A percentile compares a stretch with the other conserved stretches of the same genome.
Conservation (phyloP, 2,113 vertebrate genomes). For the Casuarius casuarius region DNA sequence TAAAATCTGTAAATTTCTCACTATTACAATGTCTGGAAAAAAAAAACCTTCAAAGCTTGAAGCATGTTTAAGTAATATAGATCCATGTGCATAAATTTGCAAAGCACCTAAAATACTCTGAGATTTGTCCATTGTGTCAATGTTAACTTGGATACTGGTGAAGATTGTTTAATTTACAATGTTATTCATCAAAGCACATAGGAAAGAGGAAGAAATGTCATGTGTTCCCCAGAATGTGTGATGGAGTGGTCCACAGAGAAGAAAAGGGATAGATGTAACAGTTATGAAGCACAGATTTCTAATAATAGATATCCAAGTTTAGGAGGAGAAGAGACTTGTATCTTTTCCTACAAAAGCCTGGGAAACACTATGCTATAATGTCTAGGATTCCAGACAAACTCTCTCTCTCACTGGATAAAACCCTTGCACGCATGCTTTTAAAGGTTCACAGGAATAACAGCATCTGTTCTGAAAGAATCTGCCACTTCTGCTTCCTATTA, state of each 20-base stretch:
- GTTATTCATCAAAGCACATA: not conserved
- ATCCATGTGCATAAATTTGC: not conserved
- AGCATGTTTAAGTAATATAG: not conserved
- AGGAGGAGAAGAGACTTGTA: not conserved
- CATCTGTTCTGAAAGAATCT: not conserved
- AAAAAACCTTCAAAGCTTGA: not conserved
- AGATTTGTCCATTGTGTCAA: not conserved
- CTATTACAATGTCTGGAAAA: not conserved
- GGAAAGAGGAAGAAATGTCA: not conserved
- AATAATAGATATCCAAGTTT: not conserved
- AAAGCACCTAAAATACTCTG: not conserved
- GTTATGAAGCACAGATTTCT: not conserved
- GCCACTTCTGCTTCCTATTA: not conserved
- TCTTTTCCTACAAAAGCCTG: not conserved
- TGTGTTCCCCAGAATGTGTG: not conserved
- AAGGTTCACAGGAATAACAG: not conserved
- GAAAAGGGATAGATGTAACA: not conserved
- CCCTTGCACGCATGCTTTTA: rapidly evolving
- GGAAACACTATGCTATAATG: not conserved
- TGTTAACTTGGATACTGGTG: not conserved
- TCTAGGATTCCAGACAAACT: not conserved
- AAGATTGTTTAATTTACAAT: not conserved
- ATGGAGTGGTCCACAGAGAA: not conserved
- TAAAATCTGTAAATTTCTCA: not conserved
- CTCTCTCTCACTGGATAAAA: not conserved